Percentiles rank a stretch among this genome's conserved stretches.
Evolutionary conservation across 2,888 invertebrate genomes (phyloP).

Genomic region (Troglohyphantes excavatus): DNA sequence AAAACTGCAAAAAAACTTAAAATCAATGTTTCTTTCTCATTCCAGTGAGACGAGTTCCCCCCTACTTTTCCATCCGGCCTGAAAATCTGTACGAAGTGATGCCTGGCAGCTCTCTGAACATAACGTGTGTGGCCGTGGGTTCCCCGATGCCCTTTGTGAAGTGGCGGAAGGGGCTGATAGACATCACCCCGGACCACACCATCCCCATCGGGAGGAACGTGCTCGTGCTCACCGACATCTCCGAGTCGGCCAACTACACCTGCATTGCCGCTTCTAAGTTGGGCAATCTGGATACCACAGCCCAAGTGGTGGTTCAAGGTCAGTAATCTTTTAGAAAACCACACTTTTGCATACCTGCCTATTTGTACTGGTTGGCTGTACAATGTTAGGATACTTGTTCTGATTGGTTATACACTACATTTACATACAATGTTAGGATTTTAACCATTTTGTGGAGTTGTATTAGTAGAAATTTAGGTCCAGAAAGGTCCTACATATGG

Average conservation of each 20-base stretch:
- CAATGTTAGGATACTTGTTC: too few species aligned
- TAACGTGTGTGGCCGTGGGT: slow-evolving; percentile 98
- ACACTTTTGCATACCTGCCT: too few species aligned
- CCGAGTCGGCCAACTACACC: slow-evolving; percentile 97
- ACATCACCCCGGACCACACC: slow-evolving; percentile 90
- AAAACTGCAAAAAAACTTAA: too few species aligned
- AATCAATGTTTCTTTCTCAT: too few species aligned
- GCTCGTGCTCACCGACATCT: slow-evolving; percentile 91
- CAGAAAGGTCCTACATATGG: too few species aligned
- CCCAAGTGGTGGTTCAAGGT: slow-evolving; percentile 94
- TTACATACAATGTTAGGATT: too few species aligned
- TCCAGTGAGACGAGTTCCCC: slow-evolving; percentile 95
- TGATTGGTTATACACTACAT: too few species aligned
- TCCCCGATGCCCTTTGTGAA: slow-evolving; percentile 99
- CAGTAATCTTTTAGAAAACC: neutral
- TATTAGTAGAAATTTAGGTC: too few species aligned
- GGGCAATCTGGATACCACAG: slow-evolving; percentile 93
- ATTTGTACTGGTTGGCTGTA: too few species aligned
- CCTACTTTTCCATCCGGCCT: slow-evolving; percentile 96
- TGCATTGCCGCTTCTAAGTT: slow-evolving; percentile 97
- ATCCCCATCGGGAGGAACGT: slow-evolving; percentile 88
- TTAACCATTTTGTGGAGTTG: too few species aligned
- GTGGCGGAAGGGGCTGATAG: slow-evolving; percentile 84
- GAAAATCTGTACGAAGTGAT: slow-evolving; percentile 93
- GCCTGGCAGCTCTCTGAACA: slow-evolving; percentile 94